Percentiles rank a stretch among this genome's conserved stretches.
These are phyloP conservation scores for Gallinago stenura DNA, from an alignment of 2,797 vertebrate species.

Conservation along the genomic window DNA sequence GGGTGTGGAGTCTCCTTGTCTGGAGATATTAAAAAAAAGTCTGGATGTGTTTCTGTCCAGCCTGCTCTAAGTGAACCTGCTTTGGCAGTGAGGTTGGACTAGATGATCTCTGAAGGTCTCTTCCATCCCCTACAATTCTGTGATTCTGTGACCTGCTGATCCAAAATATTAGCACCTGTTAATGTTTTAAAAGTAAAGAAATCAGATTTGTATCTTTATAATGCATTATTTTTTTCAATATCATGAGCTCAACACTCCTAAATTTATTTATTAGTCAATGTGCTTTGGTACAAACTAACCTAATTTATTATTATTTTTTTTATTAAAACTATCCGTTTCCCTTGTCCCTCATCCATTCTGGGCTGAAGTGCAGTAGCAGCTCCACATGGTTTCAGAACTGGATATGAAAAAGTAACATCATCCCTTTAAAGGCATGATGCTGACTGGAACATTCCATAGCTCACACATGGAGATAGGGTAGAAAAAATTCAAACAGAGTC, in stretches of 20 bases:
- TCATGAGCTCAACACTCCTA: not conserved
- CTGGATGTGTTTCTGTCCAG: no score
- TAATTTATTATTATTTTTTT: not conserved
- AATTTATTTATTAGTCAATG: not conserved
- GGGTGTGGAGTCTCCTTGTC: no score
- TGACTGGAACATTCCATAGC: not conserved
- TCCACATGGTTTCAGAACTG: not conserved
- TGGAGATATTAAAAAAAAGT: no score
- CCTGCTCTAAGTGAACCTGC: no score
- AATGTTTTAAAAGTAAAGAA: not conserved
- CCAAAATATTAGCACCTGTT: not conserved
- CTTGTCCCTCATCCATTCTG: not conserved
- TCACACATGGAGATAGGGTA: not conserved
- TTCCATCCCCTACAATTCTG: no score
- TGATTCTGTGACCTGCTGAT: not conserved
- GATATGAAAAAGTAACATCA: not conserved
- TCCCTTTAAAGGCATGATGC: no score
- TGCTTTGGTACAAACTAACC: not conserved
- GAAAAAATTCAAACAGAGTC: not conserved
- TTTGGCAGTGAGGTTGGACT: no score
- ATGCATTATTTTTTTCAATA: not conserved
- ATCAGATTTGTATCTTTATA: not conserved
- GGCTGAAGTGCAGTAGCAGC: not conserved
- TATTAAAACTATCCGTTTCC: not conserved
- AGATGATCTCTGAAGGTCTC: no score